Base-by-base conservation (phyloP, 2,888 invertebrate species). In the Helobdella robusta region DNA sequence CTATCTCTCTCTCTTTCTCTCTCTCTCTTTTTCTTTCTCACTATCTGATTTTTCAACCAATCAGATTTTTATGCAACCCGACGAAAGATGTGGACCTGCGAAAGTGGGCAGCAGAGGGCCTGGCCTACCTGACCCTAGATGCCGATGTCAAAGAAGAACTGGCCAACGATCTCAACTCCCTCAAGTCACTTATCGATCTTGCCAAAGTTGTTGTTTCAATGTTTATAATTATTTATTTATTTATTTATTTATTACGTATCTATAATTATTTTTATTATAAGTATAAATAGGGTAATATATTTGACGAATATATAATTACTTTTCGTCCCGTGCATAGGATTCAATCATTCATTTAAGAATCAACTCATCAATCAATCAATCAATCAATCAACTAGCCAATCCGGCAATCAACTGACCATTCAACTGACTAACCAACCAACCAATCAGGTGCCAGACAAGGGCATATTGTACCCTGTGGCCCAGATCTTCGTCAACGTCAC, bases 71-170 rank as follows among this genome's bases (percentile, higher is more conserved):
- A 59, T 84, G 91, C 0, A 91, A 91, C 79, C 88, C 91, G 0
- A 84, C 86, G 6, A 90, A 91, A 61, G 89, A 94, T 75, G 85
- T 85, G 70, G 92, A 93, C 75, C 86, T 93, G 77, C 84, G 91
- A 59, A 88, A 90, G 75, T 97, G 95, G 94, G 93, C 95, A 0
- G 89, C 91, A 6, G 95, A 97, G 82, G 95, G 95, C 1, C 83
- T 98, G 4, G 93, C 95, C 0, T 98, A 95, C 77, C 83, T 98
- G 5, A 93, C 95, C 0, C 83, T 98, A 66, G 97, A 99, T 82
- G 98, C 94, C 11, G 97, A 98, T 79, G 93, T 98, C 0, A 98
- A 98, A 78, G 97, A 98, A 78, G 92, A 91, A 78, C 80, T 99
- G 46, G 86, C 92, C 56, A 88, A 89, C 76, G 95, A 98, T 76